Percentiles rank a stretch among this genome's conserved stretches.
Conservation (phyloP, 2,113 vertebrate genomes). For the cattle (Bos taurus) region DNA sequence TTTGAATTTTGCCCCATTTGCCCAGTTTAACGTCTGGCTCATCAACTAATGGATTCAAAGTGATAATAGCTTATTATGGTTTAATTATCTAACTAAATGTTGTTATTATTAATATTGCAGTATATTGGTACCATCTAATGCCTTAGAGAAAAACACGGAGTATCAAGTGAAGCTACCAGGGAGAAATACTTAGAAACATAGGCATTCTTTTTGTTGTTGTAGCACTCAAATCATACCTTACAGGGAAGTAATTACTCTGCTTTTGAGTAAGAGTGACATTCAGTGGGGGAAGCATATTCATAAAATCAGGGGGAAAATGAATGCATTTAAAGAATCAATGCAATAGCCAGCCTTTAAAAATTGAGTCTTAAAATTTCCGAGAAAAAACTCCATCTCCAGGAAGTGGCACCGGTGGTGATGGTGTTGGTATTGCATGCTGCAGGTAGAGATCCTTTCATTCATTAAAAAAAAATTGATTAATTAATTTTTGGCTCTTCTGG, state of each 20-base stretch:
- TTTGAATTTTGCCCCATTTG: constrained; percentile 6
- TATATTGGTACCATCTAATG: constrained; percentile 28
- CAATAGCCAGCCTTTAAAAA: background rate
- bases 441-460: background rate
- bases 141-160: constrained; percentile 31
- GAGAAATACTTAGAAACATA: background rate
- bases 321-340: background rate
- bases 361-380: background rate
- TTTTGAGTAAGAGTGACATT: background rate
- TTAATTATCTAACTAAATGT: constrained; percentile 34
- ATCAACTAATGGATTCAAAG: constrained; percentile 47
- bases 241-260: background rate
- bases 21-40: constrained; percentile 25
- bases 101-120: background rate
- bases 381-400: background rate
- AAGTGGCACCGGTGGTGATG: background rate
- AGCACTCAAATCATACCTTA: background rate
- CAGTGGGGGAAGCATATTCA: background rate
- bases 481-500: background rate
- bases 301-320: background rate
- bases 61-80: constrained; percentile 23
- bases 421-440: background rate
- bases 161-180: background rate
- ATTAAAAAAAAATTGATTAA: background rate
- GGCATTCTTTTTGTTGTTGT: background rate